Conservation (phyloP, 2,888 invertebrate genomes). For the Halictus ligatus region DNA sequence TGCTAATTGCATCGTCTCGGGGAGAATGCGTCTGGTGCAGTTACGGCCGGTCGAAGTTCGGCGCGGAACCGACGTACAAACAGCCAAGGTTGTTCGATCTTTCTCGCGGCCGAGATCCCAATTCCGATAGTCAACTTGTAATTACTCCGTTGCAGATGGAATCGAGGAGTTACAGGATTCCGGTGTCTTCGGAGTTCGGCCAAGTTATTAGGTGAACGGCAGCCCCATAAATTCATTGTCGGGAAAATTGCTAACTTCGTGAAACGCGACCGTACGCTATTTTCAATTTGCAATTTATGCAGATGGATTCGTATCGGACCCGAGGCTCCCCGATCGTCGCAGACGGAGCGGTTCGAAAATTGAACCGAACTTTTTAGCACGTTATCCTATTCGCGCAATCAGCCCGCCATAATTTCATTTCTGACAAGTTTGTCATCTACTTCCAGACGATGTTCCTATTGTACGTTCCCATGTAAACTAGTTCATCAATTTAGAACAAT, state of each 20-base stretch:
- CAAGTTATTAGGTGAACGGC: conserved; percentile 43
- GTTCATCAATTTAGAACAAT: background rate
- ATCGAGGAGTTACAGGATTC: conserved; percentile 42
- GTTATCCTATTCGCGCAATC: background rate
- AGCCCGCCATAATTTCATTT: background rate
- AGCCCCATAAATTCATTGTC: conserved; percentile 39
- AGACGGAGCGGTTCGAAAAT: background rate
- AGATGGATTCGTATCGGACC: conserved; percentile 12
- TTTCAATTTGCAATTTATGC: conserved; percentile 21
- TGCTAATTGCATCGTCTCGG: conserved; percentile 38
- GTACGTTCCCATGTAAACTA: background rate
- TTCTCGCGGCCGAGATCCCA: conserved; percentile 41
- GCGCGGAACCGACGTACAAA: conserved; percentile 19
- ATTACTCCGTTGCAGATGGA: conserved; percentile 48
- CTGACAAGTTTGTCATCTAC: background rate
- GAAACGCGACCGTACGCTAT: conserved; percentile 13
- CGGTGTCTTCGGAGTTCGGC: conserved; percentile 27
- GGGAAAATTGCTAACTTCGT: conserved; percentile 32
- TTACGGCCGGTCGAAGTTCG: conserved; percentile 27
- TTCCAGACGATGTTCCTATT: background rate
- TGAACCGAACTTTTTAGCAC: background rate
- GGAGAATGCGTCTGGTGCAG: conserved; percentile 9
- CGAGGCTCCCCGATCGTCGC: background rate
- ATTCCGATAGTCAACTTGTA: conserved; percentile 49
- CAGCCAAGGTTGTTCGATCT: conserved; percentile 42